These are phyloP conservation scores for Hipposideros larvatus DNA, from an alignment of 2,797 vertebrate genomes.

Conservation along the genomic window DNA sequence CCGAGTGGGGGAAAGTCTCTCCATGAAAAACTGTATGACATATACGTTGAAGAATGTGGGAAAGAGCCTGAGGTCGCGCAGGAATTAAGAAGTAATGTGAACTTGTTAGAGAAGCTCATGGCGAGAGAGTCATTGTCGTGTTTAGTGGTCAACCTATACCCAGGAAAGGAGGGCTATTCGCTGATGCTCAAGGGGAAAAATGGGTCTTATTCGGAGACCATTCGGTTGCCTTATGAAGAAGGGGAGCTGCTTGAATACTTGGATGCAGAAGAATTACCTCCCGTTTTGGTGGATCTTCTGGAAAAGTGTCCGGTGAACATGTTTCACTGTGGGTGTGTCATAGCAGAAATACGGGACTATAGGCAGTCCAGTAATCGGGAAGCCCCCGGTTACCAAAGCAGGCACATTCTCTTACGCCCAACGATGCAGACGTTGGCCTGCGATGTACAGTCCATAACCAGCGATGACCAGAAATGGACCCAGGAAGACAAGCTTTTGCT, in stretches of 20 bases:
- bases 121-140: conserved; percentile 93
- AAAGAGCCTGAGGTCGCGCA: conserved; percentile 95
- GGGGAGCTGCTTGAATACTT: conserved; percentile 95
- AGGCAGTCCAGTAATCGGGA: conserved; percentile 92
- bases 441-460: conserved; percentile 96
- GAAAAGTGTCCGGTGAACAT: conserved; percentile 97
- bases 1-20: conserved; percentile 92
- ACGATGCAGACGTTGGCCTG: conserved; percentile 95
- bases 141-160: conserved; percentile 87
- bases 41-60: conserved; percentile 97
- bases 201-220: conserved; percentile 95
- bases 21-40: conserved; percentile 97
- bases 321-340: conserved; percentile 97
- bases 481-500: conserved; percentile 97
- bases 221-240: conserved; percentile 94
- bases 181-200: conserved; percentile 97
- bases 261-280: conserved; percentile 96
- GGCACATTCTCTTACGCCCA: conserved; percentile 94
- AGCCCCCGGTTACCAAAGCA: conserved; percentile 93
- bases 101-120: conserved; percentile 96
- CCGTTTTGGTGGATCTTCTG: conserved; percentile 95
- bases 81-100: conserved; percentile 96
- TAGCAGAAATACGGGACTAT: conserved; percentile 97
- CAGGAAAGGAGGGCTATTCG: conserved; percentile 96
- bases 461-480: conserved; percentile 96